These are phyloP conservation scores for Cyclophora albipunctata DNA, from an alignment of 2,888 invertebrate genomes.

Conservation along the genomic window DNA sequence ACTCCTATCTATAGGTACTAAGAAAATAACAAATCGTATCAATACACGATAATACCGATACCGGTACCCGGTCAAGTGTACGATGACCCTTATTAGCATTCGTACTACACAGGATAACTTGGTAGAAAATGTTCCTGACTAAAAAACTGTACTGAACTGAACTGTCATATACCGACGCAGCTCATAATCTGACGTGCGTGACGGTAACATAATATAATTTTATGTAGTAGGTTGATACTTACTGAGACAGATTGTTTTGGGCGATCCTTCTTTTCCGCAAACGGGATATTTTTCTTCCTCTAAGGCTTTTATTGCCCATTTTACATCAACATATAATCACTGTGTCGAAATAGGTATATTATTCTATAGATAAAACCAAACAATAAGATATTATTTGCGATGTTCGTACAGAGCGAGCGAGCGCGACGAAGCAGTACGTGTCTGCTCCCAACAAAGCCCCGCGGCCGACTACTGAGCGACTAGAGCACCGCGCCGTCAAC, in stretches of 20 bases:
- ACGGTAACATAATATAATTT: background rate
- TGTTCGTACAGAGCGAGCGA: background rate
- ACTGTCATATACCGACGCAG: background rate
- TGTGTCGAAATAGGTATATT: background rate
- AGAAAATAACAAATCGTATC: too few species aligned
- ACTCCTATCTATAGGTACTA: too few species aligned
- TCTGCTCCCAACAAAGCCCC: too few species aligned
- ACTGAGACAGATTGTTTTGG: background rate
- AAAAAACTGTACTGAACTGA: background rate
- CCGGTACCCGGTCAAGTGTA: too few species aligned
- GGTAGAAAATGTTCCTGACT: background rate
- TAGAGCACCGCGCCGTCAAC: background rate
- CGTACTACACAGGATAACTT: too few species aligned
- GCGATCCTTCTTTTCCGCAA: background rate
- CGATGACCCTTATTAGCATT: too few species aligned
- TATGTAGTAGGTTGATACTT: background rate
- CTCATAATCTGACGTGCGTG: background rate
- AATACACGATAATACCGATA: too few species aligned
- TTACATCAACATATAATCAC: background rate
- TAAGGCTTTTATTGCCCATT: background rate
- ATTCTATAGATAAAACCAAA: too few species aligned
- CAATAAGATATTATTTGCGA: background rate
- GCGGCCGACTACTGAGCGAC: background rate
- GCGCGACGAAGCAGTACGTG: background rate
- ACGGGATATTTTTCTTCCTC: background rate